Evolutionary conservation across 2,113 vertebrate species (phyloP).

Genomic region (Carassius auratus): DNA sequence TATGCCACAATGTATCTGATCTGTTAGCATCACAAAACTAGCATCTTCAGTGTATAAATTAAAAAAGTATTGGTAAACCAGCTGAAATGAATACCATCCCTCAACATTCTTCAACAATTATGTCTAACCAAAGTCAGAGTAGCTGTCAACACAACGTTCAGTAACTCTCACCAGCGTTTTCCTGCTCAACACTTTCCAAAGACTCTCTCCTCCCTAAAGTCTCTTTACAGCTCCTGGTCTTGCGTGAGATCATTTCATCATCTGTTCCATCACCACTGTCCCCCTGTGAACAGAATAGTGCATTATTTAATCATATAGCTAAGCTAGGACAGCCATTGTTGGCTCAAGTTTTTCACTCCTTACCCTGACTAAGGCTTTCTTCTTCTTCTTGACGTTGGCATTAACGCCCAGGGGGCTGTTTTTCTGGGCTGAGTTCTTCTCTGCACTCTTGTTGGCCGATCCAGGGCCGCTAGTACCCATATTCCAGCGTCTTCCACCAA

Average conservation of each 20-base stretch:
- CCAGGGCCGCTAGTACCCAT: conserved; percentile 78
- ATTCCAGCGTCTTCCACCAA: conserved; percentile 96
- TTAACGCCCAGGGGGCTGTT: conserved; percentile 87
- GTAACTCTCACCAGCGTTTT: conserved; percentile 81
- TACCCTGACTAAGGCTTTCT: conserved; percentile 94
- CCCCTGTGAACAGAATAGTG: conserved; percentile 74
- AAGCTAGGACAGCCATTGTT: not conserved
- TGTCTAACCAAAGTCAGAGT: not conserved
- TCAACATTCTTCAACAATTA: not conserved
- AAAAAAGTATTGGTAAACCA: not conserved
- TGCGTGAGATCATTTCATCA: conserved; percentile 89
- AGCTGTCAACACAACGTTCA: not conserved
- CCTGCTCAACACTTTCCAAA: conserved; percentile 86
- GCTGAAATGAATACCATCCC: not conserved
- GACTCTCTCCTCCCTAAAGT: conserved; percentile 85
- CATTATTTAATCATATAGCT: not conserved
- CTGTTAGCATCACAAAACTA: not conserved
- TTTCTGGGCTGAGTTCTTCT: conserved; percentile 85
- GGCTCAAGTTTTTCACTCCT: conserved; percentile 45
- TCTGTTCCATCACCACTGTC: conserved; percentile 96
- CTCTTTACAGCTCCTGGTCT: conserved; percentile 87
- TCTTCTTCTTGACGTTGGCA: conserved; percentile 89
- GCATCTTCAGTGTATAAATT: not conserved
- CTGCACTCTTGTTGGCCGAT: conserved; percentile 74
- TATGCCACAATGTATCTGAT: not conserved